These are phyloP conservation scores for Eubucco bourcierii DNA, from an alignment of 2,113 vertebrate genomes.

Conservation along the genomic window DNA sequence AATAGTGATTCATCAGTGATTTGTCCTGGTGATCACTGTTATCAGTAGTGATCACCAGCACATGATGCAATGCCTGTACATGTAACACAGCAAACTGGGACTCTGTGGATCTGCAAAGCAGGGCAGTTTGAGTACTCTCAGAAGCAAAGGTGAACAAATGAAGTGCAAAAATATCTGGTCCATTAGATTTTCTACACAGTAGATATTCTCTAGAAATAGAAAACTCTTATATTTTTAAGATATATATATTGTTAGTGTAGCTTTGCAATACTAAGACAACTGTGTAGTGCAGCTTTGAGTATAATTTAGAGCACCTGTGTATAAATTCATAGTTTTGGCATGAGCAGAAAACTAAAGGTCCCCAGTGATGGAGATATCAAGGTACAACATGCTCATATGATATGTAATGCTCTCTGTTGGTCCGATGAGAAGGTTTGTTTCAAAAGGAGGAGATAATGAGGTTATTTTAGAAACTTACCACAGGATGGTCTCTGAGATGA, in stretches of 20 bases:
- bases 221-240: not conserved
- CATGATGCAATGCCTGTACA: not conserved
- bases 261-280: not conserved
- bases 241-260: not conserved
- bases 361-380: not conserved
- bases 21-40: too few relatives aligned
- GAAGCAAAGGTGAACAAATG: not conserved
- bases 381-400: not conserved
- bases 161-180: not conserved
- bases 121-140: not conserved
- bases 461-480: not conserved
- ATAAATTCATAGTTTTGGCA: not conserved
- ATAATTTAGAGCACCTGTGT: not conserved
- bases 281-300: not conserved
- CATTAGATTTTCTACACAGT: too few relatives aligned
- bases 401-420: not conserved
- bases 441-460: not conserved
- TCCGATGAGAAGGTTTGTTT: not conserved
- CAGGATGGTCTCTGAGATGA: not conserved
- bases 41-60: not conserved
- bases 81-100: not conserved
- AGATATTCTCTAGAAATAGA: too few relatives aligned
- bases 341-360: not conserved
- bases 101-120: not conserved
- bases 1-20: too few relatives aligned